Percentiles rank a stretch among this genome's conserved stretches.
These are phyloP conservation scores for Epizoanthus illoricatus DNA, from an alignment of 92 coral and sea anemone genomes.

Conservation along the genomic window DNA sequence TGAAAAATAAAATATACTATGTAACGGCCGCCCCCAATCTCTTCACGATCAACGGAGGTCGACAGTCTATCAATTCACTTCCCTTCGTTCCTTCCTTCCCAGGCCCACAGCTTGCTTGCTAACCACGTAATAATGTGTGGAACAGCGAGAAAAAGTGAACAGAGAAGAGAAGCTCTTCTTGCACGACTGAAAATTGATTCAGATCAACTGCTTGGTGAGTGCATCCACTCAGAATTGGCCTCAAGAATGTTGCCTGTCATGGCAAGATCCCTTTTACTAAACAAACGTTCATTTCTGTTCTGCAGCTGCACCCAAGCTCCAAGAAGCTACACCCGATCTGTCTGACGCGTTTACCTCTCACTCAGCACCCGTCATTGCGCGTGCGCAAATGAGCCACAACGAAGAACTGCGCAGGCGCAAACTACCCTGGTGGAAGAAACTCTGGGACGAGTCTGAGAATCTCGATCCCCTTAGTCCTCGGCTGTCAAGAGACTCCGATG, in stretches of 20 bases:
- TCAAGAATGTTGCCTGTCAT: background rate
- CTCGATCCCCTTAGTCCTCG: slow-evolving; percentile 31
- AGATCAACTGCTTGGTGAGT: slow-evolving; percentile 85
- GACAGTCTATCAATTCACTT: background rate
- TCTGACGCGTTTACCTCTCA: slow-evolving; percentile 71
- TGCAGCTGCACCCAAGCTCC: slow-evolving; percentile 81
- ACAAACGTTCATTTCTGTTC: slow-evolving; percentile 12
- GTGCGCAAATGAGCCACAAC: slow-evolving; percentile 85
- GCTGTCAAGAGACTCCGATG: slow-evolving; percentile 25
- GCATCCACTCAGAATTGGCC: background rate
- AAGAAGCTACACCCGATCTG: slow-evolving; percentile 57
- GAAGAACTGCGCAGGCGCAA: slow-evolving; percentile 72
- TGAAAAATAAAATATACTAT: no score
- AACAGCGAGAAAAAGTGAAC: slow-evolving; percentile 82
- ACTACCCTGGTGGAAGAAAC: slow-evolving; percentile 95
- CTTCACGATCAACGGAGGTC: background rate
- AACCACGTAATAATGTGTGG: slow-evolving; percentile 80
- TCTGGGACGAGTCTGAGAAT: slow-evolving; percentile 74
- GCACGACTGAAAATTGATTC: slow-evolving; percentile 89
- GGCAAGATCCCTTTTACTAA: background rate
- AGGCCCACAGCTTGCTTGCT: slow-evolving; percentile 86
- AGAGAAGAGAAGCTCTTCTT: slow-evolving; percentile 87
- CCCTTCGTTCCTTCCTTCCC: background rate
- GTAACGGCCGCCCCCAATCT: no score
- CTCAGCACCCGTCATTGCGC: slow-evolving; percentile 91